Conservation (phyloP, 2,888 invertebrate genomes). For the Noctua janthina region DNA sequence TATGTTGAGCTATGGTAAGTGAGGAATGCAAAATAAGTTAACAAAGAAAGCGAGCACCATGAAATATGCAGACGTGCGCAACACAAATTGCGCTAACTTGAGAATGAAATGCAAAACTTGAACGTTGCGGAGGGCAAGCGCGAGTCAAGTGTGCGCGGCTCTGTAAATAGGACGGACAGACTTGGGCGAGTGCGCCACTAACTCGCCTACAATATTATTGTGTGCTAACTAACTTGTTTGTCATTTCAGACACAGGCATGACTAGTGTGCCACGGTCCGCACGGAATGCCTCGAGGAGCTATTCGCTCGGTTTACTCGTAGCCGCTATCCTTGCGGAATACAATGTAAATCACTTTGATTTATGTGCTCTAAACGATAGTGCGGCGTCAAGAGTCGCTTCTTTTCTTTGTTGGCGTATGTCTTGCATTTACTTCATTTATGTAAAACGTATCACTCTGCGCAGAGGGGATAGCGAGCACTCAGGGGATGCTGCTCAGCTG, state of each 20-base stretch:
- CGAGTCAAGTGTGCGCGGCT: conserved; percentile 81
- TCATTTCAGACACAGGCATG: conserved; percentile 72
- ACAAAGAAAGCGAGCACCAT: conserved; percentile 74
- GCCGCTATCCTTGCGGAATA: conserved; percentile 56
- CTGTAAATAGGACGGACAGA: conserved; percentile 78
- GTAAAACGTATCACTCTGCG: conserved; percentile 19
- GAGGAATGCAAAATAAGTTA: conserved; percentile 73
- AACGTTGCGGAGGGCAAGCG: conserved; percentile 80
- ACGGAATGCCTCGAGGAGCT: conserved; percentile 69
- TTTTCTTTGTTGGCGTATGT: conserved; percentile 22
- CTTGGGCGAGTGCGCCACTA: conserved; percentile 70
- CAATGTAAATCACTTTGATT: conserved; percentile 63
- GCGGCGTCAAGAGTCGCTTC: conserved; percentile 30
- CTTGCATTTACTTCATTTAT: conserved; percentile 49
- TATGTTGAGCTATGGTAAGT: conserved; percentile 61
- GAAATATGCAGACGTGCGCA: conserved; percentile 82
- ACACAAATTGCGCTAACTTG: conserved; percentile 85
- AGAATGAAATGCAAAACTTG: conserved; percentile 84
- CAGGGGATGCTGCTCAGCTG: neutral
- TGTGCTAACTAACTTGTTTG: conserved; percentile 79
- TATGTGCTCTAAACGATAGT: conserved; percentile 48
- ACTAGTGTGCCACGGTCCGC: conserved; percentile 66
- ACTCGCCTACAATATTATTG: conserved; percentile 79
- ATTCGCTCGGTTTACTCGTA: conserved; percentile 60
- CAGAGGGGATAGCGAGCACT: neutral